Evolutionary conservation across 2,797 vertebrate species (phyloP), one percentile per base, ranked within the genome.

Genomic region (Argyrosomus regius): DNA sequence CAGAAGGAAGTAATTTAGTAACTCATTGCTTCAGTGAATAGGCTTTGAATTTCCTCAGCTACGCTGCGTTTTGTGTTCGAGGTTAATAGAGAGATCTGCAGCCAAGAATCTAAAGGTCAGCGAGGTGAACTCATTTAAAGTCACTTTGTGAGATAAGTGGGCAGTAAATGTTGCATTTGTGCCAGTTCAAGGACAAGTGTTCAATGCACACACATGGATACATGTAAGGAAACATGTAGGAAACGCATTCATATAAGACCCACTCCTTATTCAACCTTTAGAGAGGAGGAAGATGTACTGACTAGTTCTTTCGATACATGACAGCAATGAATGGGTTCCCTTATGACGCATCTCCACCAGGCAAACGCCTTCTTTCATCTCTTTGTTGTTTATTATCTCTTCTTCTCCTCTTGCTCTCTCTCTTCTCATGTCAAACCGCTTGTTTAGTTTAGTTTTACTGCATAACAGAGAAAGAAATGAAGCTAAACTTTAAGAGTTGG

Each of bases 291-390:
- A n/a, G 20, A 48, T 28, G 4, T 2, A 56, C 41, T 31, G 57
- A 48, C 11, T 4, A 13, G 31, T 31, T 49, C 14, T 50, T 63
- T 61, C 11, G 41, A 46, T 12, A 20, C 20, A 49, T 41, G 14
- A 54, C n/a, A 31, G 12, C 28, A 20, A n/a, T 69, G 39, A 73
- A 18, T 48, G 26, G 45, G 20, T 64, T 71, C 31, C 8, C 18
- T 74, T 24, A 9, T 74, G 80, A 78, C 46, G 13, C 65, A 77
- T 74, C 46, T 69, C 60, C 14, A 35, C 2, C 41, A 8, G n/a
- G 53, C 18, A 49, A 50, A 72, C 9, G 2, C 48, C 53, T 45
- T 26, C 12, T 17, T 26, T 31, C 10, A 48, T 53, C 53, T 80
- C 35, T 39, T 58, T 13, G 31, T 14, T 65, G 1, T 78, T 57